These are phyloP conservation scores for Malurus leucopterus DNA, from an alignment of 2,797 vertebrate genomes.

Conservation along the genomic window DNA sequence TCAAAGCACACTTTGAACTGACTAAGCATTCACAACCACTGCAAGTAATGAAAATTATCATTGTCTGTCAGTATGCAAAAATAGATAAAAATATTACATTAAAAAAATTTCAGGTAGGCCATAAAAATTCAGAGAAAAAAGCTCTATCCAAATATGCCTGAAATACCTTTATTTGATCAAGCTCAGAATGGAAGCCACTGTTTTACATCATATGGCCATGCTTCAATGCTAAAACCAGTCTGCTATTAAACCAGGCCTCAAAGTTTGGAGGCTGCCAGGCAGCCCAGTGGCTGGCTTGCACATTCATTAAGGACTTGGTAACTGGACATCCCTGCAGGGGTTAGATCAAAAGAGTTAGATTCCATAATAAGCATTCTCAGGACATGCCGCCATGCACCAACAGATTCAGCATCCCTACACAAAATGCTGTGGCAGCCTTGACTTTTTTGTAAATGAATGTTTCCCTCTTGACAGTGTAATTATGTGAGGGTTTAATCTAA, in stretches of 20 bases:
- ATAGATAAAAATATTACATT: background rate
- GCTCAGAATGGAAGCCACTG: background rate
- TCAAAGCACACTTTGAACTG: background rate
- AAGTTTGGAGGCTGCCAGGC: background rate
- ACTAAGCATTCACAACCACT: background rate
- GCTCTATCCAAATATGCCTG: background rate
- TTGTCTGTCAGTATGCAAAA: background rate
- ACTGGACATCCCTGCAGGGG: background rate
- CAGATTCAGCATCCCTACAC: background rate
- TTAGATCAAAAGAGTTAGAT: background rate
- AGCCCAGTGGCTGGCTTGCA: background rate
- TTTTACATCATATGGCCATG: background rate
- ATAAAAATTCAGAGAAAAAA: background rate
- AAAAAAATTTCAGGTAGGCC: background rate
- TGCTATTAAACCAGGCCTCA: background rate
- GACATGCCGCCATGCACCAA: background rate
- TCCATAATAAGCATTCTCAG: background rate
- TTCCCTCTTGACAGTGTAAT: background rate
- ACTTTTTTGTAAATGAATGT: background rate
- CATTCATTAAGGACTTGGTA: background rate
- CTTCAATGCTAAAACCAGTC: background rate
- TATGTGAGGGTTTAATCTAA: background rate
- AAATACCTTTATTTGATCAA: background rate
- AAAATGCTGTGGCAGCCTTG: background rate
- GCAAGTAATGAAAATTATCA: background rate